Conservation (phyloP, 1,140 invertebrate genomes). For the Macrocentrus cingulum region DNA sequence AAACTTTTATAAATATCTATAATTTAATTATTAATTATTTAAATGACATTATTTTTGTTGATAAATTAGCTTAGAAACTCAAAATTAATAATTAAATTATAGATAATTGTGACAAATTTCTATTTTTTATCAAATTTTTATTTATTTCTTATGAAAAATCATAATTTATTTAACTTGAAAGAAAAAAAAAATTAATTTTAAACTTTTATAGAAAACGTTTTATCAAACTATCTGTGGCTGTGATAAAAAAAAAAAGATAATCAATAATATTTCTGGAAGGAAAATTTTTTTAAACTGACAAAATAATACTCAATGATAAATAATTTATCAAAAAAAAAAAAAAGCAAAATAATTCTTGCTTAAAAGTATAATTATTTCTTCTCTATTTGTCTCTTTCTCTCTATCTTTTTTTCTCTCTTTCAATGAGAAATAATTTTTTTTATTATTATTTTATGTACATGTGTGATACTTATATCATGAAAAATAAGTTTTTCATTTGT, state of each 20-base stretch:
- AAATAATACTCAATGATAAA: neutral
- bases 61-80: neutral
- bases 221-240: constrained; percentile 14
- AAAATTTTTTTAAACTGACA: constrained; percentile 1
- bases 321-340: too few relatives aligned
- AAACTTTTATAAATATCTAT: constrained; percentile 13
- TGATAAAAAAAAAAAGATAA: constrained; percentile 14
- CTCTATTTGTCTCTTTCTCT: too few relatives aligned
- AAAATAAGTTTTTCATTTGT: too few relatives aligned
- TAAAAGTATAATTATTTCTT: too few relatives aligned
- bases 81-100: constrained; percentile 13
- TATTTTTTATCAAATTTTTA: constrained; percentile 3
- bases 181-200: neutral
- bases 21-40: constrained; percentile 14
- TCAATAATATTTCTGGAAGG: neutral
- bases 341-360: too few relatives aligned
- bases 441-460: too few relatives aligned
- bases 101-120: constrained; percentile 12
- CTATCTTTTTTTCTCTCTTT: too few relatives aligned
- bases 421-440: too few relatives aligned
- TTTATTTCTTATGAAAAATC: constrained; percentile 2
- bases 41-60: neutral
- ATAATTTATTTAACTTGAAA: neutral
- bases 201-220: neutral
- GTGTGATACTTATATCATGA: too few relatives aligned